These are phyloP conservation scores for Leptosomus discolor DNA, from an alignment of 2,113 vertebrate species.

Conservation along the genomic window DNA sequence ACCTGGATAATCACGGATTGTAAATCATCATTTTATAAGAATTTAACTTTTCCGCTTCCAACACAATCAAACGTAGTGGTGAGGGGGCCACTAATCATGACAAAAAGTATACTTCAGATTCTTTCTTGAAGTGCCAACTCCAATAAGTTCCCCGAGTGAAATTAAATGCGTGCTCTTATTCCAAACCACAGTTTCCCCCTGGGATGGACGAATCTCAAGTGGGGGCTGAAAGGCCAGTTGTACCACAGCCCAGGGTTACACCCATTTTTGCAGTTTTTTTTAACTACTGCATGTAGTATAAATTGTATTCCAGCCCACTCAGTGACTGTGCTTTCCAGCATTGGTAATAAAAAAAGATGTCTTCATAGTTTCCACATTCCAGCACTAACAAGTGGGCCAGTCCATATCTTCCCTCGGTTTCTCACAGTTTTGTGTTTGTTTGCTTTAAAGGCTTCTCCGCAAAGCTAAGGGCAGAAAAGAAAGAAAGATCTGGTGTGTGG, in stretches of 20 bases:
- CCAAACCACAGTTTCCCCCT: slow-evolving; percentile 85
- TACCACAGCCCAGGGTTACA: slow-evolving; percentile 79
- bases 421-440: slow-evolving; percentile 77
- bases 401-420: slow-evolving; percentile 69
- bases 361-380: slow-evolving; percentile 80
- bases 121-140: slow-evolving; percentile 83
- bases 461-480: slow-evolving; percentile 43
- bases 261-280: slow-evolving; percentile 74
- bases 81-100: slow-evolving; percentile 78
- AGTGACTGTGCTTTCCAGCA: slow-evolving; percentile 67
- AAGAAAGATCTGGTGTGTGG: slow-evolving; percentile 7
- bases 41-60: slow-evolving; percentile 79
- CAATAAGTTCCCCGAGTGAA: slow-evolving; percentile 79
- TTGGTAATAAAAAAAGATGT: slow-evolving; percentile 71
- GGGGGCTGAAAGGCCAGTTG: slow-evolving; percentile 78
- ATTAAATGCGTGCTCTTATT: slow-evolving; percentile 79
- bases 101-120: slow-evolving; percentile 80
- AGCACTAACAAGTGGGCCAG: slow-evolving; percentile 62
- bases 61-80: slow-evolving; percentile 77
- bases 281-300: slow-evolving; percentile 71
- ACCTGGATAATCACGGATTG: slow-evolving; percentile 76
- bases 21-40: slow-evolving; percentile 78
- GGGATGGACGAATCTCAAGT: slow-evolving; percentile 77
- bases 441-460: slow-evolving; percentile 69
- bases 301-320: slow-evolving; percentile 61